These are phyloP conservation scores for Bombus superbus DNA, from an alignment of 1,140 invertebrate genomes.

Conservation along the genomic window DNA sequence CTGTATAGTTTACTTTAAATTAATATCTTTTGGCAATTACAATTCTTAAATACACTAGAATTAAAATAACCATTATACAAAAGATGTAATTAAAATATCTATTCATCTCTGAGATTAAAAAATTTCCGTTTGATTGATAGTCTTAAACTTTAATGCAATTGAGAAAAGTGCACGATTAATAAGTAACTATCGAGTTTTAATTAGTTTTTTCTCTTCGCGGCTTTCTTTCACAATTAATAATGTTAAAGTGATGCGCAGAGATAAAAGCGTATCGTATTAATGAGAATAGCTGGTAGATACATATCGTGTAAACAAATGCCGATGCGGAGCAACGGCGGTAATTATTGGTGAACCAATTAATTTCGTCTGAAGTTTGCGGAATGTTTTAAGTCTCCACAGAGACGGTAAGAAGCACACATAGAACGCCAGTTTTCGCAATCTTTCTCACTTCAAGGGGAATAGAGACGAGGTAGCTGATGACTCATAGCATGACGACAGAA, in stretches of 20 bases:
- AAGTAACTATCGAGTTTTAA: background rate
- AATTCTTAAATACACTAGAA: background rate
- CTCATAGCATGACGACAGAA: conserved; percentile 59
- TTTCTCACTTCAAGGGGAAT: conserved; percentile 22
- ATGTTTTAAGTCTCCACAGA: background rate
- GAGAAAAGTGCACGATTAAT: background rate
- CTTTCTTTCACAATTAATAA: conserved; percentile 7
- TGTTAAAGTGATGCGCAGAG: background rate
- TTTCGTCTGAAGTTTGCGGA: background rate
- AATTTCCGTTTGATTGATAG: background rate
- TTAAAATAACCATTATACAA: background rate
- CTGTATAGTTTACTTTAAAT: too few relatives aligned
- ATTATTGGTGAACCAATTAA: conserved; percentile 14
- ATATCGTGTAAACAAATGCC: background rate
- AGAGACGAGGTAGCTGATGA: conserved; percentile 55
- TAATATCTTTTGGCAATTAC: background rate
- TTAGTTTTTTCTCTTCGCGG: background rate
- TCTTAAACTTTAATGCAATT: background rate
- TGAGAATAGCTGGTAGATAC: background rate
- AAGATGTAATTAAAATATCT: too few relatives aligned
- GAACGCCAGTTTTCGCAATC: conserved; percentile 50
- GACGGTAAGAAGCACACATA: background rate
- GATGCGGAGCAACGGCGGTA: background rate
- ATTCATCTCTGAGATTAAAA: background rate
- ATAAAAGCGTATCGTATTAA: background rate